Evolutionary conservation across 2,113 vertebrate genomes (phyloP), one percentile per base, ranked within the genome.

Genomic region (Ploceus nigricollis): DNA sequence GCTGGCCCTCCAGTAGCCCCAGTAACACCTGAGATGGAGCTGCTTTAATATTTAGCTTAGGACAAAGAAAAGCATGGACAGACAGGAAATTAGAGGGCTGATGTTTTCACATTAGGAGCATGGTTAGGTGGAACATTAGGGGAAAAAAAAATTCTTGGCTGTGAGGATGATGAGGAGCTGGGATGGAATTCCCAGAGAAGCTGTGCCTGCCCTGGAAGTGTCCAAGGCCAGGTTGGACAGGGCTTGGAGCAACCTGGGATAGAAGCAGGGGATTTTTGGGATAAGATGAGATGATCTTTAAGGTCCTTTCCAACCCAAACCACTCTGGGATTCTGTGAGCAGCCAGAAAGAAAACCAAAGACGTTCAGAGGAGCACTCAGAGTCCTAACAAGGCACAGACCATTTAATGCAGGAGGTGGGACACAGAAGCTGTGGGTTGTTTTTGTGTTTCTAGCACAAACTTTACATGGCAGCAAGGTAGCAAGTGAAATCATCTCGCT

Each of bases 61-160:
- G 53, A 15, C 1, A 3, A 31, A 70, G 25, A 56, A 27, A 69
- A 61, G 37, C 0, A 0, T 30, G 24, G 28, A 25, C 47, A 35
- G 73, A 31, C 16, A 58, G 50, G 64, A 56, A 28, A 22, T 61
- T 35, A 10, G 0, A 35, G 16, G 51, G 39, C 11, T 61, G 27
- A 40, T 47, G 18, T 9, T 44, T 39, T 19, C 51, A n/a, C 16
- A 10, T 23, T n/a, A 57, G 37, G 10, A 51, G 23, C 27, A 24
- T 3, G 19, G 25, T 30, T 25, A 51, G 33, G 13, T 39, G 54
- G 23, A 28, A 30, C 17, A 45, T 66, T 7, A 44, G 28, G 10
- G 6, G 20, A 37, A 42, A 14, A 70, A 44, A 58, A 24, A 57
- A 35, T 1, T 25, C 10, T 44, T 15, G 8, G 19, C 19, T 73